Percentiles rank a stretch among this genome's conserved stretches.
Conservation (phyloP, 30 jellyfish, hydroid and myxozoan genomes). For the Aurelia sp. region DNA sequence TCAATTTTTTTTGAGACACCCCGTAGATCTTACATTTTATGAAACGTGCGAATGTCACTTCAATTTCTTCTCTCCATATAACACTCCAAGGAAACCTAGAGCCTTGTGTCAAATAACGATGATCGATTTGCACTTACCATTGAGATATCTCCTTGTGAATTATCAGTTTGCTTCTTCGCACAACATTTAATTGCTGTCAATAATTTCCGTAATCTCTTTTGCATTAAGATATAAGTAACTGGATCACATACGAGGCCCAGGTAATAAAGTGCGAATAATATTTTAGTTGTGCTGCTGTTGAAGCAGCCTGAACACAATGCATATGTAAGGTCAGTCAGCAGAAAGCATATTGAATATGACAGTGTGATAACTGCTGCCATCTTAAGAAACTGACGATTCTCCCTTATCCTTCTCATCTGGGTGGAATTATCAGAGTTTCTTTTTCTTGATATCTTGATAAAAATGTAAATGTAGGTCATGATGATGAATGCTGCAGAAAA, state of each 20-base stretch:
- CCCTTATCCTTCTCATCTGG: not conserved
- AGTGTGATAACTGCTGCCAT: not conserved
- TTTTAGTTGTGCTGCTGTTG: not conserved
- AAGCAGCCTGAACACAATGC: not conserved
- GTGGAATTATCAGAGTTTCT: not conserved
- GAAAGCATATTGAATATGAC: not conserved
- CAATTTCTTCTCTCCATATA: too few relatives aligned
- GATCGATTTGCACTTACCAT: too few relatives aligned
- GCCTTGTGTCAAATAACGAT: too few relatives aligned
- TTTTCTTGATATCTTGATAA: not conserved
- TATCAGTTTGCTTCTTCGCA: too few relatives aligned
- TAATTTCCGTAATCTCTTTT: not conserved
- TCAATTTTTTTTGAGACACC: too few relatives aligned
- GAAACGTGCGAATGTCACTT: too few relatives aligned
- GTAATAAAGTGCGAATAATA: not conserved
- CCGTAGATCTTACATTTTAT: too few relatives aligned
- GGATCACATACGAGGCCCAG: not conserved
- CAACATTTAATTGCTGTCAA: too few relatives aligned
- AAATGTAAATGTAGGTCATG: not conserved
- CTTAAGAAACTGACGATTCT: not conserved
- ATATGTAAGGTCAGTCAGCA: not conserved
- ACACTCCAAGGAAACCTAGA: too few relatives aligned
- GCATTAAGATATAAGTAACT: not conserved
- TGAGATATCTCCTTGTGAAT: too few relatives aligned
- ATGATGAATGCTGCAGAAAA: not conserved